Evolutionary conservation across 2,797 vertebrate genomes (phyloP).

Genomic region (Chaunax sp.): DNA sequence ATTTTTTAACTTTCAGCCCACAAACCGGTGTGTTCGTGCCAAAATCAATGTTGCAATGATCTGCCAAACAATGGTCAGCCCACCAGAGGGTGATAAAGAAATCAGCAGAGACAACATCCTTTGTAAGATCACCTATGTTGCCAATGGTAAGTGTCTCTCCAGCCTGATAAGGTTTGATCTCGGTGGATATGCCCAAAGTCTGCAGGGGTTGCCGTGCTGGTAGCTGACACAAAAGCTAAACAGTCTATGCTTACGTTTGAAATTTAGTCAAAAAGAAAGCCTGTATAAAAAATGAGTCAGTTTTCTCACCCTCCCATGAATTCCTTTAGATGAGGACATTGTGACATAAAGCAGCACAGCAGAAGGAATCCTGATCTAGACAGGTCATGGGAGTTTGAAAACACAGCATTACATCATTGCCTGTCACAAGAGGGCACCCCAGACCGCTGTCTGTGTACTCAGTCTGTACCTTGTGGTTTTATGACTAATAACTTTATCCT

Average conservation of each 20-base stretch:
- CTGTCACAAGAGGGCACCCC: constrained; percentile 30
- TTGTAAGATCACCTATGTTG: constrained; percentile 99
- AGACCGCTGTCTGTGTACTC: neutral
- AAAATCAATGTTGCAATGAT: constrained; percentile 99
- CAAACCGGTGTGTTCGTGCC: constrained; percentile 96
- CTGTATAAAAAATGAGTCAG: too few species aligned
- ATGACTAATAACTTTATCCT: neutral
- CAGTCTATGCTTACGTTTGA: too few species aligned
- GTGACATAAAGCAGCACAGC: constrained; percentile 12
- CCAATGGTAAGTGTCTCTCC: constrained; percentile 90
- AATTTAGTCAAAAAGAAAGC: too few species aligned
- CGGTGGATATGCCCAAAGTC: neutral
- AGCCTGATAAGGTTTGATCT: constrained; percentile 12
- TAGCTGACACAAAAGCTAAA: too few species aligned
- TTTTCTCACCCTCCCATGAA: neutral
- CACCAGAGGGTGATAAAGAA: constrained; percentile 95
- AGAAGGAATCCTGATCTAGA: constrained; percentile 9
- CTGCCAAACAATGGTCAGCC: constrained; percentile 97
- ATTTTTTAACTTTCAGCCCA: constrained; percentile 82
- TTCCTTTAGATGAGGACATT: neutral
- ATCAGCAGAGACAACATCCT: constrained; percentile 96
- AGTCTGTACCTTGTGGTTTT: neutral
- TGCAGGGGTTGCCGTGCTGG: too few species aligned
- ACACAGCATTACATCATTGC: too few species aligned
- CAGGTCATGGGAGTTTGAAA: constrained; percentile 11